These are phyloP conservation scores for Antedon mediterranea DNA, from an alignment of 53 echinoderm and acorn worm species.

Conservation along the genomic window DNA sequence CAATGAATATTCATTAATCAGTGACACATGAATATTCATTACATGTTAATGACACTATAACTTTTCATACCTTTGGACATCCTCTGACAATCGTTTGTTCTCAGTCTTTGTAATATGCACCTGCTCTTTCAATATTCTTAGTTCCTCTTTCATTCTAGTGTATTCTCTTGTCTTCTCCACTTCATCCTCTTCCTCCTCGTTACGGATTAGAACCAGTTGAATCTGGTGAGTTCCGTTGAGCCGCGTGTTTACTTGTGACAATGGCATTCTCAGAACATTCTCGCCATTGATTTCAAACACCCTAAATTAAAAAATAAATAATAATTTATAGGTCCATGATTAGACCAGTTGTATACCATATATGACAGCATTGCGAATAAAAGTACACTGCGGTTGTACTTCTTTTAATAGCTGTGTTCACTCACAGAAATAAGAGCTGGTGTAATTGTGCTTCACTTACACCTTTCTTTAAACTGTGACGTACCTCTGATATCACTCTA, in stretches of 20 bases:
- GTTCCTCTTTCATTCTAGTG: constrained; percentile 17
- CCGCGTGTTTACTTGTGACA: constrained; percentile 51
- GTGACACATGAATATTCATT: too few relatives aligned
- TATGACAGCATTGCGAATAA: too few relatives aligned
- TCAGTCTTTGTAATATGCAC: constrained; percentile 36
- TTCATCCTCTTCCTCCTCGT: constrained; percentile 19
- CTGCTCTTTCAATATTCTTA: constrained; percentile 18
- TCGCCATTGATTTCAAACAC: constrained; percentile 65
- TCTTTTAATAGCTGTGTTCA: too few relatives aligned
- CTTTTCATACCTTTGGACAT: constrained; percentile 49
- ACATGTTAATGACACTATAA: too few relatives aligned
- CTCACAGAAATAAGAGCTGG: too few relatives aligned
- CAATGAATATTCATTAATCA: too few relatives aligned
- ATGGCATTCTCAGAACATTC: constrained; percentile 23
- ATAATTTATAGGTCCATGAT: too few relatives aligned
- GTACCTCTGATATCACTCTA: too few relatives aligned
- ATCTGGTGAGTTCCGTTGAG: constrained; percentile 37
- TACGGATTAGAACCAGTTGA: constrained; percentile 55
- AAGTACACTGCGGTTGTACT: too few relatives aligned
- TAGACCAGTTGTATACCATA: too few relatives aligned
- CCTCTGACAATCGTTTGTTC: constrained; percentile 34
- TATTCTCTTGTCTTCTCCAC: constrained; percentile 1
- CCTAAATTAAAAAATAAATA: constrained; percentile 14
- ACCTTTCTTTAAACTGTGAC: too few relatives aligned
- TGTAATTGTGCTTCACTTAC: too few relatives aligned